Conservation (phyloP, 2,888 invertebrate species). For the Bimastos eiseni region DNA sequence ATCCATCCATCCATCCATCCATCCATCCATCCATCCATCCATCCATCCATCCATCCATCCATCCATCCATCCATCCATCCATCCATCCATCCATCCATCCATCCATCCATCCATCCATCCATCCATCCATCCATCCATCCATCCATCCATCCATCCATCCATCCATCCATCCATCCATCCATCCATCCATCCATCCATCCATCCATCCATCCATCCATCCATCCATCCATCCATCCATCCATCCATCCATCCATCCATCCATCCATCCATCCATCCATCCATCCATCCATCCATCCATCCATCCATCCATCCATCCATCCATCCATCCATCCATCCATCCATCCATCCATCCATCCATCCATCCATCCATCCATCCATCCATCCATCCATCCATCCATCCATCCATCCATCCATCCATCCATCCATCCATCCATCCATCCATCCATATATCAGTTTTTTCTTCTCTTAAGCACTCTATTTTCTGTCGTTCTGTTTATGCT, state of each 20-base stretch:
- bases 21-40: background rate
- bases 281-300: no score
- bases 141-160: background rate
- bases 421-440: no score
- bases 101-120: conserved; percentile 5
- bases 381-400: no score
- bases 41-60: background rate
- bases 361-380: no score
- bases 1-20: conserved; percentile 6
- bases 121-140: conserved; percentile 1
- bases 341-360: no score
- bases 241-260: background rate
- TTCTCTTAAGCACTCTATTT: no score
- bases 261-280: no score
- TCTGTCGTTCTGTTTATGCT: no score
- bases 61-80: conserved; percentile 13
- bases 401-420: no score
- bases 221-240: conserved; percentile 6
- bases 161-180: background rate
- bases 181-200: conserved; percentile 13
- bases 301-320: no score
- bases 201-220: conserved; percentile 13
- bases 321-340: no score
- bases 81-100: conserved; percentile 13
- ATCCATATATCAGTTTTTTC: no score